Conservation (phyloP, 2,797 vertebrate species). For the Mus spretus region DNA sequence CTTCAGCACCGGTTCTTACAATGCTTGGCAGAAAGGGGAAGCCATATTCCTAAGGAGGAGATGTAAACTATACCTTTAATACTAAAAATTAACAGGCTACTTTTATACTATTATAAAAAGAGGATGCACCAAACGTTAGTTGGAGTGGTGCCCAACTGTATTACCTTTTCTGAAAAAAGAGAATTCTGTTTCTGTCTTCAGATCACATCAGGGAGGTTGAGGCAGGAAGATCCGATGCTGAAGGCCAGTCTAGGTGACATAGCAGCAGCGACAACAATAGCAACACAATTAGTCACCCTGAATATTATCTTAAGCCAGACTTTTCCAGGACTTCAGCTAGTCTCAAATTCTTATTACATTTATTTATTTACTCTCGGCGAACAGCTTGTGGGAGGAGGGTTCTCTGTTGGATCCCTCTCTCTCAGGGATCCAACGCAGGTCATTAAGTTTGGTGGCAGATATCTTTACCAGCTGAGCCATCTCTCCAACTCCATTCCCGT, state of each 20-base stretch:
- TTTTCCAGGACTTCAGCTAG: constrained; percentile 27
- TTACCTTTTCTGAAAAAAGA: constrained; percentile 53
- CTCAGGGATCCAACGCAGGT: neutral
- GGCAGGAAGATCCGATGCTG: neutral
- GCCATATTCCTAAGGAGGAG: neutral
- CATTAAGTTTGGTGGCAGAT: neutral
- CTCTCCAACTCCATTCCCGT: neutral
- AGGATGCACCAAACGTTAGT: constrained; percentile 33
- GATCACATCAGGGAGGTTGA: neutral
- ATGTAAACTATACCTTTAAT: constrained; percentile 40
- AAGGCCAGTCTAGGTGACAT: neutral
- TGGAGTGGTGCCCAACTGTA: constrained; percentile 57
- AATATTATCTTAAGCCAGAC: constrained; percentile 35
- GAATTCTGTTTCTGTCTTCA: constrained; percentile 44
- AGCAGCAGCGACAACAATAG: neutral
- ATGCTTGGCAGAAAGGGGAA: constrained; percentile 47
- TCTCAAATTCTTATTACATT: constrained; percentile 1
- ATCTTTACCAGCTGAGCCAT: neutral
- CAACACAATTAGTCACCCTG: constrained; percentile 7
- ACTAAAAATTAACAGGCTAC: constrained; percentile 37
- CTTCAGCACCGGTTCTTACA: constrained; percentile 17
- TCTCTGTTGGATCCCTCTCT: neutral
- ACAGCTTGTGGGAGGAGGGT: neutral
- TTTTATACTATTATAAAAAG: constrained; percentile 28
- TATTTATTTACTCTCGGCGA: neutral